phyloP scores from a whole-genome alignment of 2,113 vertebrate species.

The Podarcis raffonei region DNA sequence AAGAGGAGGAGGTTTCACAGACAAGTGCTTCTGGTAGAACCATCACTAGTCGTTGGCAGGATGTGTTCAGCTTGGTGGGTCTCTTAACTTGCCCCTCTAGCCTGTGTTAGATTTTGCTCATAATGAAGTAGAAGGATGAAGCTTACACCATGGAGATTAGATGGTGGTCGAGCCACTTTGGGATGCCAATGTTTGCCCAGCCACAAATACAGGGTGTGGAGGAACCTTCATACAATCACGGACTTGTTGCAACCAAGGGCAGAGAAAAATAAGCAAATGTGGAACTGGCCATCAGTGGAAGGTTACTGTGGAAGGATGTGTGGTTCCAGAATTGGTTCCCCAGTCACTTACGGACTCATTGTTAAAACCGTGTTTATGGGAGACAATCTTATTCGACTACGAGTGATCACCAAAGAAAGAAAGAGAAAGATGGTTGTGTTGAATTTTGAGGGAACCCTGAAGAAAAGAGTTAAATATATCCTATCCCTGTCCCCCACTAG shows the following conservation, averaged over 20 bases:
- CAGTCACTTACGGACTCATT: too few species aligned
- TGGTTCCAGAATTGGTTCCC: too few species aligned
- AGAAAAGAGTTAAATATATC: neutral
- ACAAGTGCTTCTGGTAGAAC: neutral
- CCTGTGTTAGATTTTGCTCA: neutral
- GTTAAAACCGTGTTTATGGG: too few species aligned
- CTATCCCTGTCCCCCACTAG: neutral
- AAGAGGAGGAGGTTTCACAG: neutral
- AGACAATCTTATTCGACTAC: too few species aligned
- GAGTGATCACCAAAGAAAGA: too few species aligned
- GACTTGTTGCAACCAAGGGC: neutral
- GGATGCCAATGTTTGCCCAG: neutral
- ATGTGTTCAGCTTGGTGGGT: neutral
- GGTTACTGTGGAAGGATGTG: neutral
- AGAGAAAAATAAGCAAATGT: neutral
- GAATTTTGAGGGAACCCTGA: neutral
- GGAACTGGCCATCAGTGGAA: neutral
- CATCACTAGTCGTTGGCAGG: neutral
- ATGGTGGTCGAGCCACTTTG: neutral
- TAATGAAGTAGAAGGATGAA: neutral
- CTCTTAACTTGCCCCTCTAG: neutral
- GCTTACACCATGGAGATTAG: neutral
- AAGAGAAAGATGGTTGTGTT: neutral
- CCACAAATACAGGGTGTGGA: neutral
- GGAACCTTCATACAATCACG: neutral